phyloP scores from a whole-genome alignment of 2,797 vertebrate species.

The Onychomys torridus region DNA sequence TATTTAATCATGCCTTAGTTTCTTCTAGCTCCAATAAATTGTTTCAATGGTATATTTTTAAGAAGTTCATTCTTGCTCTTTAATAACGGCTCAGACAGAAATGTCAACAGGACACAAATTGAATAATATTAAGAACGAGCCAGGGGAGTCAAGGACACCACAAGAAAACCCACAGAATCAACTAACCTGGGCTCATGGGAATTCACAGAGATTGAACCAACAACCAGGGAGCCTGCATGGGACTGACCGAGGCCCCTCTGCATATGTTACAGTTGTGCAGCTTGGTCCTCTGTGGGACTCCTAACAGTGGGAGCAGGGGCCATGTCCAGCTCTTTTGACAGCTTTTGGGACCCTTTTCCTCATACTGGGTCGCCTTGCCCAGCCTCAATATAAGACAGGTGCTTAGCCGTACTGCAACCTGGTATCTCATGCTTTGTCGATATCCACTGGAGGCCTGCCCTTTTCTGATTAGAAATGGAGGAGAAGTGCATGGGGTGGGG shows the following conservation, averaged over 20 bases:
- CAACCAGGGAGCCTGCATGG: background rate
- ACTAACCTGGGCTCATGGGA: background rate
- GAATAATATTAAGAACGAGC: constrained; percentile 13
- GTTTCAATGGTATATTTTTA: constrained; percentile 55
- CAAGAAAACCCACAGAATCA: background rate
- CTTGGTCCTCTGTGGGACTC: background rate
- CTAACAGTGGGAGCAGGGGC: background rate
- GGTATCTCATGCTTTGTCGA: background rate
- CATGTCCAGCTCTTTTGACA: background rate
- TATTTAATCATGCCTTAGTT: background rate
- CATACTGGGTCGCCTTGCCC: background rate
- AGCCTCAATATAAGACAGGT: background rate
- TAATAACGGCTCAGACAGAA: constrained; percentile 34
- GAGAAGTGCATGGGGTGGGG: background rate
- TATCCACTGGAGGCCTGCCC: background rate
- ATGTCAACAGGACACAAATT: constrained; percentile 43
- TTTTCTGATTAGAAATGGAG: background rate
- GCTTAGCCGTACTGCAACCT: background rate
- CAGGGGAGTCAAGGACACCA: background rate
- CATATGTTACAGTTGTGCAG: background rate
- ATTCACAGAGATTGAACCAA: background rate
- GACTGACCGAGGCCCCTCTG: background rate
- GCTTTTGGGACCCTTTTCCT: background rate
- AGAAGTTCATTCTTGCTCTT: constrained; percentile 36
- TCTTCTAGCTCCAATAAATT: constrained; percentile 28